Evolutionary conservation across 2,888 invertebrate genomes (phyloP).

Genomic region (Thereva nobilitata): DNA sequence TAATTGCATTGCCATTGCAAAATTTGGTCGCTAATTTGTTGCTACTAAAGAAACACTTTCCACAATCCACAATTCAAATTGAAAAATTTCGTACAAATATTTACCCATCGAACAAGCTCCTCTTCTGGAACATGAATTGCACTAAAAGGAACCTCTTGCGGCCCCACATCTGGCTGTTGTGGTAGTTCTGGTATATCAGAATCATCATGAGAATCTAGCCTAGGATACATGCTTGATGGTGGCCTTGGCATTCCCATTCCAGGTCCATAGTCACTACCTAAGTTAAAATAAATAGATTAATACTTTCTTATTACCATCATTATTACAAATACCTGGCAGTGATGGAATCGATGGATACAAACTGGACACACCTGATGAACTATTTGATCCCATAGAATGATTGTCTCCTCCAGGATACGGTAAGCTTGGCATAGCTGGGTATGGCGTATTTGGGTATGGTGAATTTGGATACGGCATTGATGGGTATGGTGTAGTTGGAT

Average conservation of each 20-base stretch:
- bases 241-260: not conserved
- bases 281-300: not conserved
- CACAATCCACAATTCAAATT: not conserved
- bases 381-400: slow-evolving; percentile 40
- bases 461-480: slow-evolving; percentile 43
- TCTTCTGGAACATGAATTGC: slow-evolving; percentile 54
- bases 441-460: slow-evolving; percentile 5
- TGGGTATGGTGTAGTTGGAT: slow-evolving; percentile 43
- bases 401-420: slow-evolving; percentile 4
- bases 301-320: not conserved
- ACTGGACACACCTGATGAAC: slow-evolving; percentile 42
- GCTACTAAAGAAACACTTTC: not conserved
- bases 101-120: slow-evolving; percentile 56
- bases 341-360: slow-evolving; percentile 46
- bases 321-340: slow-evolving; percentile 41
- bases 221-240: slow-evolving; percentile 42
- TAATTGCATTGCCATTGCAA: not conserved
- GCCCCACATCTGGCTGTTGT: slow-evolving; percentile 50
- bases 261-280: slow-evolving; percentile 11
- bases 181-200: slow-evolving; percentile 48
- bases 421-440: not conserved
- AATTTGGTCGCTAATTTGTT: not conserved
- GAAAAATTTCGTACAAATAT: not conserved
- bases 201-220: slow-evolving; percentile 46
- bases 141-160: slow-evolving; percentile 52